phyloP scores from a whole-genome alignment of 2,888 invertebrate genomes.

The Ophioninae sp. region DNA sequence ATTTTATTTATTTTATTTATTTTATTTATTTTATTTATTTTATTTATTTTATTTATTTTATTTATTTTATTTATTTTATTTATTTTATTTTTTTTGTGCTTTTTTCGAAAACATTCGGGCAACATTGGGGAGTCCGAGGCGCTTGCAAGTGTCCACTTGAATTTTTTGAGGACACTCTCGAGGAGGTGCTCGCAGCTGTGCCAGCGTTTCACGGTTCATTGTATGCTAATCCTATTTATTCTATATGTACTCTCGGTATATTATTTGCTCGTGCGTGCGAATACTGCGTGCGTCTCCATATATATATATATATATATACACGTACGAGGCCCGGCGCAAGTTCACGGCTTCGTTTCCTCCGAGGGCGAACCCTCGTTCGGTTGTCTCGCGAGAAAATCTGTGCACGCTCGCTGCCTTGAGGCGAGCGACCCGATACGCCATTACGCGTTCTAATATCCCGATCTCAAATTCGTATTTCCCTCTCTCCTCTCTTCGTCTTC shows the following conservation, averaged over 20 bases:
- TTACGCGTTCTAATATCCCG: neutral
- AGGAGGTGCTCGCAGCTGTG: constrained; percentile 56
- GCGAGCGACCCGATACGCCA: constrained; percentile 1
- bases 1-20: no score
- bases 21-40: no score
- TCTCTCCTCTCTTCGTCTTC: neutral
- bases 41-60: no score
- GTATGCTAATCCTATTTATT: constrained; percentile 63
- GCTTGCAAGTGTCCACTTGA: constrained; percentile 24
- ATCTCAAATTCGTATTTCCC: neutral
- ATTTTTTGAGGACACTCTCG: constrained; percentile 35
- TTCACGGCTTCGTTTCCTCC: constrained; percentile 57
- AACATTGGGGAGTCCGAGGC: neutral
- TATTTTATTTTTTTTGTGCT: no score
- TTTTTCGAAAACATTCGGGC: neutral
- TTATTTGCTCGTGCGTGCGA: constrained; percentile 40
- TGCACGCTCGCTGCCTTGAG: constrained; percentile 18
- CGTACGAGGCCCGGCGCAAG: constrained; percentile 39
- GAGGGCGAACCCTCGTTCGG: constrained; percentile 32
- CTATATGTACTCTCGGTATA: constrained; percentile 42
- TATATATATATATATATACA: constrained; percentile 9
- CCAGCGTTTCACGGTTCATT: constrained; percentile 59
- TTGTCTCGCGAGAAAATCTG: constrained; percentile 45
- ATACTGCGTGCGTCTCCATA: constrained; percentile 12
- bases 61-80: no score